These are phyloP conservation scores for Helleia helle DNA, from an alignment of 2,888 invertebrate genomes.

Conservation along the genomic window DNA sequence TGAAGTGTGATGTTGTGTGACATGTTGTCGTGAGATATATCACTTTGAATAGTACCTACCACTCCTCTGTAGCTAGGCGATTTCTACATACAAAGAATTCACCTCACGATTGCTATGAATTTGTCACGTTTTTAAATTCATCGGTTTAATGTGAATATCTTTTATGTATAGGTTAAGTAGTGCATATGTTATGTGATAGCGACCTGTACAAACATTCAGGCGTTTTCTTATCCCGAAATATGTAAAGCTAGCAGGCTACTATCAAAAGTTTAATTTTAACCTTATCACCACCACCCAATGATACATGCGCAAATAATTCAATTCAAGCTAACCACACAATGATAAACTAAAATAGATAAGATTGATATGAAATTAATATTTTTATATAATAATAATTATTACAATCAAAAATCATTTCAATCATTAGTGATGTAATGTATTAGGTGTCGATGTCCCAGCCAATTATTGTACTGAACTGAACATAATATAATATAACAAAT, in stretches of 20 bases:
- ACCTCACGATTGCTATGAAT: slow-evolving; percentile 12
- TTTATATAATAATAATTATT: slow-evolving; percentile 3
- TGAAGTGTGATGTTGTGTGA: background rate
- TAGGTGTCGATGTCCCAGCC: background rate
- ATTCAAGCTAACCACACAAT: background rate
- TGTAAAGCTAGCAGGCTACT: background rate
- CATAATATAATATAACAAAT: background rate
- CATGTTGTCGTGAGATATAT: background rate
- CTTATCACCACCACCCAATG: background rate
- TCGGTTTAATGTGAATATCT: slow-evolving; percentile 29
- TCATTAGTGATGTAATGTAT: background rate
- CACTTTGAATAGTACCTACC: slow-evolving; percentile 16
- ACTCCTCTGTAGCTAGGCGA: slow-evolving; percentile 13
- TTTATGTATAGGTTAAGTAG: slow-evolving; percentile 41
- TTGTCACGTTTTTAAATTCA: slow-evolving; percentile 15
- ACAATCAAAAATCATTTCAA: slow-evolving; percentile 3
- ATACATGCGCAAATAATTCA: slow-evolving; percentile 2
- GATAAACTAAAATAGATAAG: background rate
- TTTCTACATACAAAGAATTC: slow-evolving; percentile 11
- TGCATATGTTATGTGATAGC: slow-evolving; percentile 13
- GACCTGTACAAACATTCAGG: no score
- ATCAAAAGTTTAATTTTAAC: background rate
- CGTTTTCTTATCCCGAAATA: background rate
- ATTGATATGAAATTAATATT: slow-evolving; percentile 7
- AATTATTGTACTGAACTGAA: background rate